Conservation (phyloP, 2,797 vertebrate species). For the Lemur catta region DNA sequence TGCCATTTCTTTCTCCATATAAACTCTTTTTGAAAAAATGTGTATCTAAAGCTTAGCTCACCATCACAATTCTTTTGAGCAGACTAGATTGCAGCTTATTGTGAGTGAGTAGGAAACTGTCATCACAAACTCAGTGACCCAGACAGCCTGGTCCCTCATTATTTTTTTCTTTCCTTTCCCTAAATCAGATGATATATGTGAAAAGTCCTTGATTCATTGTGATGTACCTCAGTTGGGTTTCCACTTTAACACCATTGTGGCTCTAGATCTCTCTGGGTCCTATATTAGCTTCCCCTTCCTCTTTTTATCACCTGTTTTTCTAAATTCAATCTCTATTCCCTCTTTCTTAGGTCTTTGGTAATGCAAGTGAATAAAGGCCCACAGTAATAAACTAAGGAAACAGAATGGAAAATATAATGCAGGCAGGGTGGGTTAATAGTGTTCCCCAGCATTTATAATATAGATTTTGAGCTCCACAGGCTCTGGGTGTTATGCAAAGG, state of each 20-base stretch:
- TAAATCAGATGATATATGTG: background rate
- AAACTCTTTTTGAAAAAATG: background rate
- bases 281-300: background rate
- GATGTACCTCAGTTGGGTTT: background rate
- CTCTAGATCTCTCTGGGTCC: background rate
- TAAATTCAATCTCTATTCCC: background rate
- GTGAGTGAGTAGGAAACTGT: background rate
- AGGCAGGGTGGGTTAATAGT: background rate
- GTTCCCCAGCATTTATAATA: background rate
- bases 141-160: background rate
- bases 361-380: background rate
- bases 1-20: background rate
- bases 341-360: background rate
- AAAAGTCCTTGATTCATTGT: background rate
- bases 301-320: background rate
- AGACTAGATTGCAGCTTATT: background rate
- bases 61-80: background rate
- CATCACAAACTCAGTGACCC: background rate
- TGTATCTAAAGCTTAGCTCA: background rate
- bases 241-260: background rate
- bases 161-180: background rate
- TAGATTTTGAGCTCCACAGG: no score
- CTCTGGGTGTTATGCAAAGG: background rate
- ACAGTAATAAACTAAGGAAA: background rate
- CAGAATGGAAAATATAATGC: background rate